A percentile compares a stretch with the other conserved stretches of the same genome.
Conservation (phyloP, 2,797 vertebrate genomes). For the Takifugu ocellatus region DNA sequence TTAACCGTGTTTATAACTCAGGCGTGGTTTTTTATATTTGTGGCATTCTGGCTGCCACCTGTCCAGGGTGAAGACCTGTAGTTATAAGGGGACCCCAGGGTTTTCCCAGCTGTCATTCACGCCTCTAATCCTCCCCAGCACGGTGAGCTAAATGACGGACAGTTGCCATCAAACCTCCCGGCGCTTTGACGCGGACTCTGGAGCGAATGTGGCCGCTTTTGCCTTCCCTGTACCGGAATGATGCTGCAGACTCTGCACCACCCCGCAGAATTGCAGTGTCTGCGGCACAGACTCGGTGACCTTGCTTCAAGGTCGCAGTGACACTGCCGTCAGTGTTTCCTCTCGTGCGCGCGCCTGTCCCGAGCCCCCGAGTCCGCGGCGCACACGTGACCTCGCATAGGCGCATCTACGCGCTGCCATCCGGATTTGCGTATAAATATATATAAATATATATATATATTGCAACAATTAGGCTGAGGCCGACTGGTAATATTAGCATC, state of each 20-base stretch:
- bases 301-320: slow-evolving; percentile 83
- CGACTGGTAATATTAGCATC: too few species aligned
- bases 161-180: too few species aligned
- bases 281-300: slow-evolving; percentile 75
- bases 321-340: slow-evolving; percentile 67
- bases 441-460: too few species aligned
- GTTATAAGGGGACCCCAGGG: slow-evolving; percentile 40
- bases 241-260: slow-evolving; percentile 68
- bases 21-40: slow-evolving; percentile 33
- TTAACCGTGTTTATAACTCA: slow-evolving; percentile 1
- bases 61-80: slow-evolving; percentile 71
- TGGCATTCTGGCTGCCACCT: slow-evolving; percentile 66
- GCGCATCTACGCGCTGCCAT: not conserved
- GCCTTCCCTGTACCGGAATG: slow-evolving; percentile 17
- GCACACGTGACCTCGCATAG: slow-evolving; percentile 27
- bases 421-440: too few species aligned
- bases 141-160: not conserved
- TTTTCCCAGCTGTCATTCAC: slow-evolving; percentile 37
- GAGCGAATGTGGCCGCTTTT: slow-evolving; percentile 11
- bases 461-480: too few species aligned
- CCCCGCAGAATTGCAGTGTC: slow-evolving; percentile 74
- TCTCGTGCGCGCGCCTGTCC: slow-evolving; percentile 51
- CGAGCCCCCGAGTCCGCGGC: slow-evolving; percentile 19
- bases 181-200: slow-evolving; percentile 1
- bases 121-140: slow-evolving; percentile 5